Evolutionary conservation across 2,113 vertebrate genomes (phyloP).

Genomic region (Dissostichus mawsoni): DNA sequence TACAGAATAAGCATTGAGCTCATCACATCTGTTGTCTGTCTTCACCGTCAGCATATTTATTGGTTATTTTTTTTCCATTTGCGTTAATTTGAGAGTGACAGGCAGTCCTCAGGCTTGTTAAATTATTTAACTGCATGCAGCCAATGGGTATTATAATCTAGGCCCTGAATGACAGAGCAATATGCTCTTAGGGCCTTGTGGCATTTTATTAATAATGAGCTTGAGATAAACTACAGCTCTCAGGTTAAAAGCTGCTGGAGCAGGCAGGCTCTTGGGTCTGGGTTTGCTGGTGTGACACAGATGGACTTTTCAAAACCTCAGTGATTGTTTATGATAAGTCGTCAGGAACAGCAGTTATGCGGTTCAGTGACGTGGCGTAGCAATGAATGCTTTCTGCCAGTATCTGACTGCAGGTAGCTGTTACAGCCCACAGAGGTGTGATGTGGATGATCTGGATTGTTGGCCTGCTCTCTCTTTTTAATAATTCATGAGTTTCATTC

Average conservation of each 20-base stretch:
- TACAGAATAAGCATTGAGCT: constrained; percentile 25
- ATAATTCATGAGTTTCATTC: constrained; percentile 70
- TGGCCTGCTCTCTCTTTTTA: constrained; percentile 59
- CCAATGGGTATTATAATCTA: constrained; percentile 66
- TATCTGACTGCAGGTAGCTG: constrained; percentile 36
- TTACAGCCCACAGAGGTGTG: constrained; percentile 43
- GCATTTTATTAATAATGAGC: constrained; percentile 69
- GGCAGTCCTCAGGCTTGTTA: constrained; percentile 59
- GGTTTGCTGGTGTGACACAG: constrained; percentile 12
- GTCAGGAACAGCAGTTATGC: not conserved
- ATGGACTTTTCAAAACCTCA: constrained; percentile 4
- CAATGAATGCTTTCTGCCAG: constrained; percentile 3
- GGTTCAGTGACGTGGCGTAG: not conserved
- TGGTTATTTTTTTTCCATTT: constrained; percentile 47
- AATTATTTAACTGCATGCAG: constrained; percentile 74
- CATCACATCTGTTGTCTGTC: constrained; percentile 37
- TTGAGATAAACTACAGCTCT: constrained; percentile 37
- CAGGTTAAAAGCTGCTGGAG: constrained; percentile 30
- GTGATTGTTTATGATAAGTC: constrained; percentile 8
- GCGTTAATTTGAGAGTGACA: constrained; percentile 57
- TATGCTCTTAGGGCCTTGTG: constrained; percentile 57
- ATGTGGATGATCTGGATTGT: constrained; percentile 61
- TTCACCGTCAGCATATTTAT: constrained; percentile 12
- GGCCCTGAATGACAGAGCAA: constrained; percentile 54
- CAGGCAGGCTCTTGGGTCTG: not conserved